phyloP scores from a whole-genome alignment of 2,888 invertebrate species.

The Archips xylosteana region DNA sequence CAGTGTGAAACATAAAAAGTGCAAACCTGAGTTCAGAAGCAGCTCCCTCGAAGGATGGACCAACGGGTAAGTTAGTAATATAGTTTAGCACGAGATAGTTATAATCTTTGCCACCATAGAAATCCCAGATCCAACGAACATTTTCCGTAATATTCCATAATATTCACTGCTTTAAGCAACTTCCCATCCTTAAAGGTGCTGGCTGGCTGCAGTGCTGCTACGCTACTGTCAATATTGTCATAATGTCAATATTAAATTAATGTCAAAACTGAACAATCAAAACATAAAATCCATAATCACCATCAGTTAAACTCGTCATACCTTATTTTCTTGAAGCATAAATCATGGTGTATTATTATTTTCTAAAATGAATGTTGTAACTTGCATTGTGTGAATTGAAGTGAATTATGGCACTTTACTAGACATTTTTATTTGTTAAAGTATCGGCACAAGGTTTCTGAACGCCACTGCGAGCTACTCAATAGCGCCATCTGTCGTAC shows the following conservation, averaged over 20 bases:
- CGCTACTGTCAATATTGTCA: too few relatives aligned
- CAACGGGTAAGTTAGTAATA: slow-evolving; percentile 61
- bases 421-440: neutral
- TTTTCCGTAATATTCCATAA: neutral
- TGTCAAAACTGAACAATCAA: too few relatives aligned
- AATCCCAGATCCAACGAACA: neutral
- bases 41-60: slow-evolving; percentile 78
- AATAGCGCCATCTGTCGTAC: slow-evolving; percentile 2
- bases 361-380: too few relatives aligned
- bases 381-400: too few relatives aligned
- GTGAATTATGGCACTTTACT: too few relatives aligned
- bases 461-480: neutral
- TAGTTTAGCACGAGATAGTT: too few relatives aligned
- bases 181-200: too few relatives aligned
- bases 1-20: slow-evolving; percentile 75
- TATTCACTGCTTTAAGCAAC: neutral
- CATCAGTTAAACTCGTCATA: too few relatives aligned
- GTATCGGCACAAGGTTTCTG: neutral
- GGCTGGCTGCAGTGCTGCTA: neutral
- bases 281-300: too few relatives aligned
- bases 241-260: too few relatives aligned
- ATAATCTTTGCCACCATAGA: neutral
- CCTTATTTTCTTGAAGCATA: too few relatives aligned
- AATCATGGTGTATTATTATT: too few relatives aligned
- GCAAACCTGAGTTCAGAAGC: slow-evolving; percentile 77